Conservation (phyloP, 1,140 invertebrate genomes). For the Oedothorax gibbosus region DNA sequence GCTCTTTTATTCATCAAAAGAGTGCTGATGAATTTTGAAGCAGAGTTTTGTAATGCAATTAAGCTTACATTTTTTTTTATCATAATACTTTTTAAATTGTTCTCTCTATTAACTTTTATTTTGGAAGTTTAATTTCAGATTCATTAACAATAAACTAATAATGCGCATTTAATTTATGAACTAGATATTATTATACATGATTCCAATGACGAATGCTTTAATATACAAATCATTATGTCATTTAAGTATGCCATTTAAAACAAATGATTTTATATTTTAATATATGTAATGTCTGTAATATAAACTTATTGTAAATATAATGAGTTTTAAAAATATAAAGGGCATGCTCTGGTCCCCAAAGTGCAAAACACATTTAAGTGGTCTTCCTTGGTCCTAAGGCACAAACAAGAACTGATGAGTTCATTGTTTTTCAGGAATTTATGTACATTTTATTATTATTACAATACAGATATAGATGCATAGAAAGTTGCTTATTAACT, state of each 20-base stretch:
- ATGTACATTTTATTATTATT: constrained; percentile 36
- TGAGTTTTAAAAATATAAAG: constrained; percentile 21
- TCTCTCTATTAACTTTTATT: not conserved
- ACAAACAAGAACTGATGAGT: constrained; percentile 16
- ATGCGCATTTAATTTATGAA: too few relatives aligned
- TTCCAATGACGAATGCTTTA: too few relatives aligned
- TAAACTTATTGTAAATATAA: constrained; percentile 26
- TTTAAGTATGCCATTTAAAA: not conserved
- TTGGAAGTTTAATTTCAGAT: too few relatives aligned
- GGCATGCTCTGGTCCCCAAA: constrained; percentile 21
- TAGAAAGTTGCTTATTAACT: constrained; percentile 28
- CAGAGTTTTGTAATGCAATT: too few relatives aligned
- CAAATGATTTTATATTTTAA: not conserved
- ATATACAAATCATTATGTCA: too few relatives aligned
- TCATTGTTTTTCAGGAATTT: constrained; percentile 35
- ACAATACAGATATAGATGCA: constrained; percentile 37
- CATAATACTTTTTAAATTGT: not conserved
- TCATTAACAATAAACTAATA: too few relatives aligned
- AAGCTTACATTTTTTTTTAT: not conserved
- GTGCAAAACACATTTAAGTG: constrained; percentile 42
- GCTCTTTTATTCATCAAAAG: too few relatives aligned
- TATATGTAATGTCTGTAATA: not conserved
- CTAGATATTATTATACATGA: too few relatives aligned
- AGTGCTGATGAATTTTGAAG: too few relatives aligned
- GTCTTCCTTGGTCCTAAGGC: constrained; percentile 50